Base-by-base conservation (phyloP, 2,113 vertebrate species). In the Phodopus roborovskii region DNA sequence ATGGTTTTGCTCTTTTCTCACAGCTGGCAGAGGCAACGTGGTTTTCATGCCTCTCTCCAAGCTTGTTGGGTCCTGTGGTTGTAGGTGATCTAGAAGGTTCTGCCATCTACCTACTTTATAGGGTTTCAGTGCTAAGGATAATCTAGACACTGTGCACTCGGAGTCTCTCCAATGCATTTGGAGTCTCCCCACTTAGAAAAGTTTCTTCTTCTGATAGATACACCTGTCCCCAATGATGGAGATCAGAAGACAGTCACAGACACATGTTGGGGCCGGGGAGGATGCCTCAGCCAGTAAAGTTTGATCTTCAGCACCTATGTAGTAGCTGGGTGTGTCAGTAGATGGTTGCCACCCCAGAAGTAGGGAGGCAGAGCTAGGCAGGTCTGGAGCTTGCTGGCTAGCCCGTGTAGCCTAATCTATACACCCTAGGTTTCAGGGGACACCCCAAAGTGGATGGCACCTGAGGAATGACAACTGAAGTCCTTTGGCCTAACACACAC, bases 11-110 rank as follows among this genome's bases (percentile, higher is more conserved):
- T 58, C 9, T n/a, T 22, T 33, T 48, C n/a, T 45, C 83, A 45
- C 26, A n/a, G 26, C 30, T 1, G 3, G 15, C 36, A 48, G 42
- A 83, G 26, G 2, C 1, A 15, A 15, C 0, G 0, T 1, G 24
- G 71, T 9, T 7, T 11, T 3, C 5, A 9, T 1, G 0, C 9
- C 16, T 17, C 30, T 68, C 19, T 8, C 79, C 7, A 1, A 0
- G 30, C 58, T 70, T 8, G 30, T 0, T 0, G 24, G 19, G 24
- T 33, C 39, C 30, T 0, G 0, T 0, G 36, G 0, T 2, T 11
- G 2, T 3, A 17, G 7, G 4, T 5, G 36, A 39, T 7, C n/a
- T 3, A 5, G 39, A 33, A 24, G 33, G 4, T 36, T 17, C 50
- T n/a, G 9, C 30, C 39, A 6, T 8, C 0, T 16, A 9, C 39